Evolutionary conservation across 1,140 invertebrate species (phyloP), one percentile per base, ranked within the genome.

Genomic region (Cyclargus thomasi): DNA sequence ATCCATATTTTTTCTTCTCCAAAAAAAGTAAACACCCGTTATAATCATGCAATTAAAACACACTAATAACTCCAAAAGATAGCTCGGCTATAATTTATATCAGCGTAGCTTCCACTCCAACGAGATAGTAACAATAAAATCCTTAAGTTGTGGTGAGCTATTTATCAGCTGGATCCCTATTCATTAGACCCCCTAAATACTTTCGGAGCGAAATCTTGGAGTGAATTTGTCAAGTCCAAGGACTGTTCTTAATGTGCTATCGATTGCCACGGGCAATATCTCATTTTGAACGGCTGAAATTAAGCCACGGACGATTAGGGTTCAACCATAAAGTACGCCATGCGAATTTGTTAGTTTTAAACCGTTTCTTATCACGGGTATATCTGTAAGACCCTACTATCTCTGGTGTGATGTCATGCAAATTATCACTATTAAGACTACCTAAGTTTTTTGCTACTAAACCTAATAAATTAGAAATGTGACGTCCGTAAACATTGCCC

Each of bases 171-270:
- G 18, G 18, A 21, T 20, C 55, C 18, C 20, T 21, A 59, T 59
- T 59, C 20, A 59, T 59, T 21, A 59, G 16, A 7, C 55, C n/a
- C 55, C 55, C 55, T 18, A 59, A 59, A 20, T 21, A 59, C 55
- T 59, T 59, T 20, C 20, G 18, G 55, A 59, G 55, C 18, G 55
- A 21, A 20, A 59, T 59, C 55, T 59, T 59, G 55, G 18, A 59
- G 55, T 20, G 55, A 59, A 59, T 59, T 59, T 59, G 55, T 59
- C 55, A 59, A 18, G 55, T 59, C 55, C 55, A 59, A 59, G 21
- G 55, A 20, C 55, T 59, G 55, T 59, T 59, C 55, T 59, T 59
- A 59, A 59, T 59, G 55, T 59, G 18, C 55, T 21, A 20, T 59
- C 55, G 55, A 59, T 59, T 59, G 14, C 55, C 7, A 6, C 10